phyloP scores from a whole-genome alignment of 2,888 invertebrate species.

The Metallyticus violacea region DNA sequence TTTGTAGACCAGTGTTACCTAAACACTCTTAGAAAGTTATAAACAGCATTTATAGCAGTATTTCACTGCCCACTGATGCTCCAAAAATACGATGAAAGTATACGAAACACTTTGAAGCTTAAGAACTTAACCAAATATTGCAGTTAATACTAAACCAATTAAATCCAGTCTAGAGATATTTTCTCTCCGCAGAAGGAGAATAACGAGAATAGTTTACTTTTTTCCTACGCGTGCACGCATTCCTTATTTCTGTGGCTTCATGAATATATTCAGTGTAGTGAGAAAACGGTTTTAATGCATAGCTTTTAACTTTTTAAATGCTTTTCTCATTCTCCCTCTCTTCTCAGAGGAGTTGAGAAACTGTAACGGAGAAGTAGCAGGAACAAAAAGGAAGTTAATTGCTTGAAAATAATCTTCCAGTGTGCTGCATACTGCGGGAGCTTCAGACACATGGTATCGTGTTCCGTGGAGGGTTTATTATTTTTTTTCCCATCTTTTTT shows the following conservation, averaged over 20 bases:
- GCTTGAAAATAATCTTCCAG: neutral
- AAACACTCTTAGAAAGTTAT: too few relatives aligned
- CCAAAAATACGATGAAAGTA: too few relatives aligned
- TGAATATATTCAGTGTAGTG: neutral
- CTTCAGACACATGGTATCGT: neutral
- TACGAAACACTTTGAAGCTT: too few relatives aligned
- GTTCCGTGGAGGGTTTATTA: too few relatives aligned
- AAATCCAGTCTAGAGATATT: too few relatives aligned
- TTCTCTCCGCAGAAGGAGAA: too few relatives aligned
- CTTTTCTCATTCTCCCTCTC: neutral
- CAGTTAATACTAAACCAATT: too few relatives aligned
- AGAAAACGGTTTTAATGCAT: neutral
- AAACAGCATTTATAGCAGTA: too few relatives aligned
- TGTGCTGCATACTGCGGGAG: neutral
- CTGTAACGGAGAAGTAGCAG: neutral
- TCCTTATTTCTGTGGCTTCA: neutral
- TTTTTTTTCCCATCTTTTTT: neutral
- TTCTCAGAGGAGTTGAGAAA: neutral
- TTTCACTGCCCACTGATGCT: too few relatives aligned
- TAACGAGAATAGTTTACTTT: too few relatives aligned
- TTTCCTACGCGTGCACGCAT: neutral
- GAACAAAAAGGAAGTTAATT: neutral
- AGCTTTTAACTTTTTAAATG: neutral
- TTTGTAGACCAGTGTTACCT: too few relatives aligned
- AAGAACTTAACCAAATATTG: too few relatives aligned